Conservation (phyloP, 2,797 vertebrate genomes). For the Graptemys geographica region DNA sequence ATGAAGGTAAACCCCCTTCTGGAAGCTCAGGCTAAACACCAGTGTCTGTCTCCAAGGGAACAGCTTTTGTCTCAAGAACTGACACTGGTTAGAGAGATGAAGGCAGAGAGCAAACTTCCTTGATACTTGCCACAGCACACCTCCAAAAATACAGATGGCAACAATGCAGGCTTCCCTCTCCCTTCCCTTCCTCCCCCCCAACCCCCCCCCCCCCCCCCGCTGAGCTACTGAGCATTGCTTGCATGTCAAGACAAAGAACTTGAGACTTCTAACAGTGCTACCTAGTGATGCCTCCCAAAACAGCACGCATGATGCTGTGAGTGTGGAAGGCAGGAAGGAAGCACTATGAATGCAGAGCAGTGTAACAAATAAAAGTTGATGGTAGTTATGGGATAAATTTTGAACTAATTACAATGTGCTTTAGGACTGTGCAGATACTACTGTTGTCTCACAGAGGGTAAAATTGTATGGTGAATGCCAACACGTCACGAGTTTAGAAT, state of each 20-base stretch:
- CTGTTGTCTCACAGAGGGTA: background rate
- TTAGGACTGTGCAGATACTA: background rate
- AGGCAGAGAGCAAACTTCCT: fast-evolving
- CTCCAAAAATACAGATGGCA: background rate
- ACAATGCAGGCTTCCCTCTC: too few relatives aligned
- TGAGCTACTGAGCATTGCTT: too few relatives aligned
- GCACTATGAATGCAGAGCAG: fast-evolving
- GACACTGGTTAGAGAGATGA: fast-evolving
- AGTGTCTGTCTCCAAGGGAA: background rate
- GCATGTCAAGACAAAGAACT: constrained; percentile 1
- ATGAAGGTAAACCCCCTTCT: background rate
- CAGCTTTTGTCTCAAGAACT: fast-evolving
- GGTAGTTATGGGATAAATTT: background rate
- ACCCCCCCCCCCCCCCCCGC: fast-evolving
- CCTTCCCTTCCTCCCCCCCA: too few relatives aligned
- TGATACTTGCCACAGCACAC: background rate
- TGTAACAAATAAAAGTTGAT: background rate
- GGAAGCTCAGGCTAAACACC: background rate
- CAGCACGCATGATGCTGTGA: background rate
- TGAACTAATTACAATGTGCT: background rate
- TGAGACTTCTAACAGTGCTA: constrained; percentile 68
- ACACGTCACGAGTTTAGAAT: background rate
- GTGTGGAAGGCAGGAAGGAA: background rate
- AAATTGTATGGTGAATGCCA: background rate
- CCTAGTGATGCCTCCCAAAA: constrained; percentile 69